Evolutionary conservation across 1,140 invertebrate species (phyloP).

Genomic region (Nylanderia fulva): DNA sequence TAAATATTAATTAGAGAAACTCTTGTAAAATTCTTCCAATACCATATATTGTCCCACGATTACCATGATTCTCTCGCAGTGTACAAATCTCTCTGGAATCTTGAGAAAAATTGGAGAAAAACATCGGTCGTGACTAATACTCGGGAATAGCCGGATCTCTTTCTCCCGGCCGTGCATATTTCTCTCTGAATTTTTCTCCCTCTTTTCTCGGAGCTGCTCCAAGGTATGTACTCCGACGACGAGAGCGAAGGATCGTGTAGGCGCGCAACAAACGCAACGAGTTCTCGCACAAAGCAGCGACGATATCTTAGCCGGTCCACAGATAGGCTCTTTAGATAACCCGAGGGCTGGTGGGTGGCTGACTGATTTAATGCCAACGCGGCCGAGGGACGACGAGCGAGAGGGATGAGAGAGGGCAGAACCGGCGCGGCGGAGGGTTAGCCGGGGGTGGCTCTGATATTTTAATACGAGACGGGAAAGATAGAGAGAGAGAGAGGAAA

Average conservation of each 20-base stretch:
- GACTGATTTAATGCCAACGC: slow-evolving; percentile 80
- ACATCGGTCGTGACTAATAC: slow-evolving; percentile 29
- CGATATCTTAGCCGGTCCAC: slow-evolving; percentile 76
- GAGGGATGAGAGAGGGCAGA: slow-evolving; percentile 23
- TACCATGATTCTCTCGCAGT: no score
- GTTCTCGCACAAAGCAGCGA: slow-evolving; percentile 58
- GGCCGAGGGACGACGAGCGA: slow-evolving; percentile 18
- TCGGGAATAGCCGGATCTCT: neutral
- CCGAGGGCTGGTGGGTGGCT: slow-evolving; percentile 79
- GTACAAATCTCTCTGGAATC: neutral
- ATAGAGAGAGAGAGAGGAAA: no score
- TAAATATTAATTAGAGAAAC: no score
- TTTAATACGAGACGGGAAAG: slow-evolving; percentile 76
- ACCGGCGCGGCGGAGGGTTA: slow-evolving; percentile 27
- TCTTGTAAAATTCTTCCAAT: no score
- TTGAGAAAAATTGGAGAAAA: slow-evolving; percentile 14
- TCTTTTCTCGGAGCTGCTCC: slow-evolving; percentile 37
- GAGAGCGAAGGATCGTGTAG: slow-evolving; percentile 53
- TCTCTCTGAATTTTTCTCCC: slow-evolving; percentile 30
- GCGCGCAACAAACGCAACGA: slow-evolving; percentile 66
- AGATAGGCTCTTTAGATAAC: slow-evolving; percentile 81
- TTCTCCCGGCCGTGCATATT: neutral
- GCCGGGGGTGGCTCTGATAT: slow-evolving; percentile 74
- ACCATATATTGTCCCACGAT: no score
- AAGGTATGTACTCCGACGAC: slow-evolving; percentile 29